Evolutionary conservation across 2,113 vertebrate genomes (phyloP), one percentile per base, ranked within the genome.

Genomic region (Podarcis muralis): DNA sequence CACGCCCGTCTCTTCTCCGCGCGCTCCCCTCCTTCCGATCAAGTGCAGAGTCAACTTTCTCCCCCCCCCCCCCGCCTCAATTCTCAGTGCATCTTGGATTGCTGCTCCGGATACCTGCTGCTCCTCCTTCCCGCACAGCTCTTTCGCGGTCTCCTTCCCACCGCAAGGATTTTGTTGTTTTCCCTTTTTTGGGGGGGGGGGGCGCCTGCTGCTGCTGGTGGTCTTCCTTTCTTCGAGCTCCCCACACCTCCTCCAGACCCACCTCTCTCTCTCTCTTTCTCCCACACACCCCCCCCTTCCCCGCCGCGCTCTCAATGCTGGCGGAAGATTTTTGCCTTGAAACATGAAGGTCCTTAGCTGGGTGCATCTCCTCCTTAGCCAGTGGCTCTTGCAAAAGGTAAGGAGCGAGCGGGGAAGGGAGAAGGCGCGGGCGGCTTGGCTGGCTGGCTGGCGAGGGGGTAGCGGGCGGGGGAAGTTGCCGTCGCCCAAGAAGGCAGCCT

Each of bases 351-450:
- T 89, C 84, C 85, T 92, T 23, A 27, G 62, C 89, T 92, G 91
- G 87, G 80, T 84, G 57, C 86, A 77, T 83, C 75, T 87, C 77
- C 32, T 85, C 30, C 86, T 92, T 87, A 86, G 87, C 75, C 92
- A 87, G 88, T 91, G 93, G 91, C 84, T 92, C 25, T 75, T 92
- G 87, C 94, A 93, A 88, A 91, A 95, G 94, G 95, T 95, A 93
- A 89, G 85, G 81, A 80, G 80, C 77, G 90, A 53, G 22, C 22
- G 32, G 27, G 53, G 11, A 23, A 5, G 8, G 65, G 65, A 8
- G 22, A 8, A 1, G 12, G 35, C 27, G 3, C 13, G 83, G 77
- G 1, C 13, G 83, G 91, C 87, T 37, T n/a, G 82, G 85, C 30
- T 22, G 87, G 25, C 84, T 88, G 89, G 74, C 79, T 85, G 13